Percentiles rank a stretch among this genome's conserved stretches.
phyloP scores from a whole-genome alignment of 2,797 vertebrate genomes.

The Mormyrus hasselquistii region DNA sequence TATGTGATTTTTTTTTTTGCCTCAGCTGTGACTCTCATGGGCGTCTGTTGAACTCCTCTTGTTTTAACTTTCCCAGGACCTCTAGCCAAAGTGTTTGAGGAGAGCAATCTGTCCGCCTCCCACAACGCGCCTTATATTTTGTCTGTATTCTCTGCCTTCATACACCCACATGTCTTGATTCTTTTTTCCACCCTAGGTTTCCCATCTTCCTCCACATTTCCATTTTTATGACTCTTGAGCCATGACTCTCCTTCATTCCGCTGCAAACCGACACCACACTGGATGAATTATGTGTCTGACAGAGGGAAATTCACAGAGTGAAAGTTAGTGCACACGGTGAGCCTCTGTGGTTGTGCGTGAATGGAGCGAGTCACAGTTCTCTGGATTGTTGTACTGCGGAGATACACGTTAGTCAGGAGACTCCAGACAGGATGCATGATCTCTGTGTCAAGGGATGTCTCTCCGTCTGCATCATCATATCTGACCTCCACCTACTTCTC shows the following conservation, averaged over 20 bases:
- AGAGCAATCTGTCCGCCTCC: conserved; percentile 44
- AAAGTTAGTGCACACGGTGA: conserved; percentile 53
- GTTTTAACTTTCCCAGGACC: conserved; percentile 64
- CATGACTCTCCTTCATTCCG: not conserved
- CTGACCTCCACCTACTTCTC: not conserved
- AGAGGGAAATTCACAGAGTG: conserved; percentile 39
- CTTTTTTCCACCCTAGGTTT: not conserved
- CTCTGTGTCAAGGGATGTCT: conserved; percentile 42
- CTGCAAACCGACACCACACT: not conserved
- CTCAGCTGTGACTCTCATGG: conserved; percentile 23
- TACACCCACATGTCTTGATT: conserved; percentile 23
- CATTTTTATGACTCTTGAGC: not conserved
- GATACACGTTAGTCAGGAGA: conserved; percentile 56
- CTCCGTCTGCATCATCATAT: conserved; percentile 8
- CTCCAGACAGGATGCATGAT: conserved; percentile 50
- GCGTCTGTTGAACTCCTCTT: conserved; percentile 47
- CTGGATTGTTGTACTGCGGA: conserved; percentile 38
- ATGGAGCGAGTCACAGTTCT: conserved; percentile 54
- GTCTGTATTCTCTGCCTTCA: conserved; percentile 50
- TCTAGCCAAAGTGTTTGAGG: conserved; percentile 44
- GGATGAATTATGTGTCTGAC: conserved; percentile 35
- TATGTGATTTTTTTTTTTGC: conserved; percentile 22
- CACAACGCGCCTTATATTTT: conserved; percentile 28
- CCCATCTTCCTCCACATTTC: not conserved
- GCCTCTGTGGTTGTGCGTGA: not conserved